Evolutionary conservation across 30 jellyfish, hydroid and myxozoan genomes (phyloP), one percentile per base, ranked within the genome.

Genomic region (Clytia hemisphaerica): DNA sequence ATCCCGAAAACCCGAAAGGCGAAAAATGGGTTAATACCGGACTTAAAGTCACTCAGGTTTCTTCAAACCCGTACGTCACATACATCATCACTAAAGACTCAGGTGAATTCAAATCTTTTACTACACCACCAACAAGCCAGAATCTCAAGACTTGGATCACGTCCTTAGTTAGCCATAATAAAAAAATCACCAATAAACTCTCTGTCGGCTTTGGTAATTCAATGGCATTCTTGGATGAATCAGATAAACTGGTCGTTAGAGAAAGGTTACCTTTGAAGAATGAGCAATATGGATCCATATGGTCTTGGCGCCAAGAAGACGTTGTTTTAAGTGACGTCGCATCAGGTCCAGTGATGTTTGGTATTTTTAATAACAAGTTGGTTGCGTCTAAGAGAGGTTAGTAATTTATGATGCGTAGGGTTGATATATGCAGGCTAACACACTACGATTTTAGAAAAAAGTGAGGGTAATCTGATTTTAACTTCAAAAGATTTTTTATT

Each of bases 1-100:
- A 93, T 1, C 34, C 45, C 4, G 60, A 57, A 18, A 74, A 73
- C 31, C 84, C 93, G 4, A 44, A 19, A 35, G 97, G 97, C 57
- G 75, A 78, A 6, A 70, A 57, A 2, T 88, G 97, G 97, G 62
- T 54, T 1, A 16, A 24, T 25, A 46, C 59, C 19, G 57, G 70
- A 42, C 55, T 45, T n/a, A 69, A 69, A 25, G 75, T 28, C 12
- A 10, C 4, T 21, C 72, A 49, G 24, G 9, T 69, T 22, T 45
- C 72, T 4, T 45, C 76, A 15, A 32, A 47, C 25, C 81, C 81
- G 35, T 69, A 33, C 45, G 49, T 33, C 18, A 69, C 81, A 45
- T 69, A 69, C 49, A 33, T 30, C 3, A 19, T 15, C 58, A 25
- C 35, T 48, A 25, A 9, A 21, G 81, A 69, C 31, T n/a, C n/a